phyloP scores from a whole-genome alignment of 2,888 invertebrate genomes.

The Nomada goodeniana region DNA sequence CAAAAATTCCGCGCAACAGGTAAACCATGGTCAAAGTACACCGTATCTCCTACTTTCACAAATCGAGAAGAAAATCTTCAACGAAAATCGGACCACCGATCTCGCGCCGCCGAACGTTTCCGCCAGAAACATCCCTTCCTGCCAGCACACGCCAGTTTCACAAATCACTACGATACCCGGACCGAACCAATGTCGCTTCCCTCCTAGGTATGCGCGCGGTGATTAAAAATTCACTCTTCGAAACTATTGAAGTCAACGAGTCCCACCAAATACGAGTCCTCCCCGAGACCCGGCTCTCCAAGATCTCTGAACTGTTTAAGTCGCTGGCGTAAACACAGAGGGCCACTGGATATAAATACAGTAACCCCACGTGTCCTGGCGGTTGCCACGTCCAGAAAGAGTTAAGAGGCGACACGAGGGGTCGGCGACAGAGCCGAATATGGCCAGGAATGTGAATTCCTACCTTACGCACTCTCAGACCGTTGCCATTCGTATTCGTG shows the following conservation, averaged over 20 bases:
- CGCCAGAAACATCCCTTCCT: background rate
- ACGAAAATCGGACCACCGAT: too few species aligned
- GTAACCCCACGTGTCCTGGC: slow-evolving; percentile 63
- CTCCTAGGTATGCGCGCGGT: background rate
- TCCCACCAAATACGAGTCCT: slow-evolving; percentile 49
- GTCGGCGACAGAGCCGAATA: slow-evolving; percentile 77
- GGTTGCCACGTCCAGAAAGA: slow-evolving; percentile 69
- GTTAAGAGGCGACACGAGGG: slow-evolving; percentile 74
- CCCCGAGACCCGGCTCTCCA: background rate
- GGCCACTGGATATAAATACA: slow-evolving; percentile 60
- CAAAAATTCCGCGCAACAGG: too few species aligned
- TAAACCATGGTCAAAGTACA: too few species aligned
- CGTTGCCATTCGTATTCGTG: slow-evolving; percentile 70
- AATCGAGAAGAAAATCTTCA: background rate
- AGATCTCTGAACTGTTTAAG: slow-evolving; percentile 51
- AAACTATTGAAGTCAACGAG: slow-evolving; percentile 57
- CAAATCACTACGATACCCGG: background rate
- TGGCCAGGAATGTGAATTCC: slow-evolving; percentile 82
- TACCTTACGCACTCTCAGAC: slow-evolving; percentile 69
- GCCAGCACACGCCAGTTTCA: background rate
- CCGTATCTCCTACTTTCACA: background rate
- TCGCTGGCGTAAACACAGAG: slow-evolving; percentile 50
- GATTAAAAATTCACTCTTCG: slow-evolving; percentile 41
- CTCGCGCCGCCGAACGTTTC: too few species aligned
- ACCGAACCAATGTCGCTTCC: background rate